Conservation (phyloP, 2,113 vertebrate genomes). For the Myiozetetes cayanensis region DNA sequence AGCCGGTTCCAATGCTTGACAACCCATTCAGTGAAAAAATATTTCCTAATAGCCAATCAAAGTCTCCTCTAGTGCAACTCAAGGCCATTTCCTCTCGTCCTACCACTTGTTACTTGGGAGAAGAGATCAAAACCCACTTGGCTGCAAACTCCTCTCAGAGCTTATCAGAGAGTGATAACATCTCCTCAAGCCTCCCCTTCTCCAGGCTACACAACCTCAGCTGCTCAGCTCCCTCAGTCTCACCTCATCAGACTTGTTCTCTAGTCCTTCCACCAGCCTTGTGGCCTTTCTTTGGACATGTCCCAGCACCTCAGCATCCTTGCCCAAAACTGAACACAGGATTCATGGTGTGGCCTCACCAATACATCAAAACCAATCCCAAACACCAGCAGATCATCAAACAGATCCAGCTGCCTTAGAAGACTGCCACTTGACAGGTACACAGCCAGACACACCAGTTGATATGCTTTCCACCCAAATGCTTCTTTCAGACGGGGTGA, state of each 20-base stretch:
- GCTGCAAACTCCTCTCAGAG: neutral
- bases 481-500: neutral
- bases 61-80: neutral
- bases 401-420: neutral
- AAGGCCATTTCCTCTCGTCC: neutral
- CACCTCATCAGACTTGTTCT: neutral
- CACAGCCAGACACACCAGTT: neutral
- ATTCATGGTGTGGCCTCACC: neutral
- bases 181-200: neutral
- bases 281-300: neutral
- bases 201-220: neutral
- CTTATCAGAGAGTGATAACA: neutral
- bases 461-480: neutral
- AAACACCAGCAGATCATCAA: neutral
- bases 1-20: neutral
- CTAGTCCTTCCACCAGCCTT: neutral
- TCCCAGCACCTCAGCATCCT: neutral
- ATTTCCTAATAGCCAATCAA: neutral
- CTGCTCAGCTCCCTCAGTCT: neutral
- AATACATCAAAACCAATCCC: neutral
- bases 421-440: neutral
- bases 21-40: neutral
- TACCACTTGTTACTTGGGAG: neutral
- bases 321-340: neutral
- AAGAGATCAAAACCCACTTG: neutral